A percentile compares a stretch with the other conserved stretches of the same genome.
Evolutionary conservation across 1,140 invertebrate species (phyloP).

Genomic region (Wiebesia pumilae): DNA sequence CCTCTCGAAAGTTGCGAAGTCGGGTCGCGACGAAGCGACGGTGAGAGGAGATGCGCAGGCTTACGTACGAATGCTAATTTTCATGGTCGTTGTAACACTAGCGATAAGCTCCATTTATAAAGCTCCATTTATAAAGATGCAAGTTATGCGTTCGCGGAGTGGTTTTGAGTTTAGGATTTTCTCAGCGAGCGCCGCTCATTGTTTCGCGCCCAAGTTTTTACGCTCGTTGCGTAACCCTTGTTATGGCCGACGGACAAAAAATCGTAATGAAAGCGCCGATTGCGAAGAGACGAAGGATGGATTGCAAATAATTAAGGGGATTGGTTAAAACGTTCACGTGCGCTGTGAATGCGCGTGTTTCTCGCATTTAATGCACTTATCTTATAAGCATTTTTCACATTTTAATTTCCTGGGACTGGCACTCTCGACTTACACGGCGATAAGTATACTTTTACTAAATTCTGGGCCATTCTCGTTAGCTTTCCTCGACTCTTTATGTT

Average conservation of each 20-base stretch:
- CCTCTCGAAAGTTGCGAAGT: too few relatives aligned
- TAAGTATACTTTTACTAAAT: not conserved
- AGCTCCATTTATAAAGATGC: too few relatives aligned
- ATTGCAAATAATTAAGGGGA: not conserved
- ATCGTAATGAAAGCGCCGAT: too few relatives aligned
- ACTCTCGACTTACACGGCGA: not conserved
- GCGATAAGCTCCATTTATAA: not conserved
- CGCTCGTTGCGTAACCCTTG: not conserved
- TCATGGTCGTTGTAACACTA: not conserved
- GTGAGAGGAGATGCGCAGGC: not conserved
- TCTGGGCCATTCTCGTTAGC: not conserved
- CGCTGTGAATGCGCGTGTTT: not conserved
- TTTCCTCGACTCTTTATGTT: not conserved
- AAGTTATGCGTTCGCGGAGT: too few relatives aligned
- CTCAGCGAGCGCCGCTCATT: not conserved
- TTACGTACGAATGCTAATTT: not conserved
- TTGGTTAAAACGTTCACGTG: not conserved
- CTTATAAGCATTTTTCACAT: not conserved
- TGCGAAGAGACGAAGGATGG: not conserved
- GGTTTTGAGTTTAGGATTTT: conserved; percentile 1
- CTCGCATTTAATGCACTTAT: not conserved
- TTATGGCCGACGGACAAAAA: too few relatives aligned
- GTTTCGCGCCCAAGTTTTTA: not conserved
- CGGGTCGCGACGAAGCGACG: too few relatives aligned
- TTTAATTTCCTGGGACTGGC: not conserved